Percentiles rank a stretch among this genome's conserved stretches.
Conservation (phyloP, 1,140 invertebrate genomes). For the Tigriopus japonicus region DNA sequence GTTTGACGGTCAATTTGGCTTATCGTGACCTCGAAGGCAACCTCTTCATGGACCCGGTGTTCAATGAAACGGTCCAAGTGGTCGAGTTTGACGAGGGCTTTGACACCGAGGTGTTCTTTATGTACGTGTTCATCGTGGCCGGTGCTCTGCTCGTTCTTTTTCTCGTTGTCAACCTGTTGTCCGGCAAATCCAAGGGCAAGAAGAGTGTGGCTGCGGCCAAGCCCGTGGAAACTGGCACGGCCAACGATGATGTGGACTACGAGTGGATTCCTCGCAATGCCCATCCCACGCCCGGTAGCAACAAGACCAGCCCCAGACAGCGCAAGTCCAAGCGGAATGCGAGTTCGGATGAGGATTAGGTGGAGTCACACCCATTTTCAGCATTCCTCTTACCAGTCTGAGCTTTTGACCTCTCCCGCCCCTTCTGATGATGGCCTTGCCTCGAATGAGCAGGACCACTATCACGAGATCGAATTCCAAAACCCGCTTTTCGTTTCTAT, state of each 20-base stretch:
- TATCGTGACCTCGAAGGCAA: conserved; percentile 66
- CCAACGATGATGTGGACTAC: conserved; percentile 71
- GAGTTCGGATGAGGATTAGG: conserved; percentile 14
- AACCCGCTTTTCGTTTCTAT: too few relatives aligned
- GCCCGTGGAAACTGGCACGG: conserved; percentile 51
- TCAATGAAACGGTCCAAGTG: conserved; percentile 95
- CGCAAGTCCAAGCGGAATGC: conserved; percentile 16
- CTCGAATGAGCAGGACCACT: too few relatives aligned
- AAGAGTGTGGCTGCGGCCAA: conserved; percentile 44
- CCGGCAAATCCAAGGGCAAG: conserved; percentile 24
- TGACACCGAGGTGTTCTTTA: conserved; percentile 94
- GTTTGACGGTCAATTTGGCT: conserved; percentile 74
- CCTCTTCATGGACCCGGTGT: conserved; percentile 68
- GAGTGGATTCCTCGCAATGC: conserved; percentile 91
- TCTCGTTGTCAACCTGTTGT: conserved; percentile 66
- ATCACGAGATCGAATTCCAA: too few relatives aligned
- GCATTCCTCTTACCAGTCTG: too few relatives aligned
- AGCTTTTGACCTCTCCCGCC: too few relatives aligned
- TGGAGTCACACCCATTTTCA: too few relatives aligned
- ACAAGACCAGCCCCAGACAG: conserved; percentile 15
- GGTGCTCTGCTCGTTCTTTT: conserved; percentile 68
- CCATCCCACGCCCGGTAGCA: conserved; percentile 28
- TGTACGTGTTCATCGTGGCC: conserved; percentile 82
- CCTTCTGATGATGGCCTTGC: too few relatives aligned
- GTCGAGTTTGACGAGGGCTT: conserved; percentile 89